Percentiles rank a stretch among this genome's conserved stretches.
Conservation (phyloP, 2,888 invertebrate species). For the Bellardia pandia region DNA sequence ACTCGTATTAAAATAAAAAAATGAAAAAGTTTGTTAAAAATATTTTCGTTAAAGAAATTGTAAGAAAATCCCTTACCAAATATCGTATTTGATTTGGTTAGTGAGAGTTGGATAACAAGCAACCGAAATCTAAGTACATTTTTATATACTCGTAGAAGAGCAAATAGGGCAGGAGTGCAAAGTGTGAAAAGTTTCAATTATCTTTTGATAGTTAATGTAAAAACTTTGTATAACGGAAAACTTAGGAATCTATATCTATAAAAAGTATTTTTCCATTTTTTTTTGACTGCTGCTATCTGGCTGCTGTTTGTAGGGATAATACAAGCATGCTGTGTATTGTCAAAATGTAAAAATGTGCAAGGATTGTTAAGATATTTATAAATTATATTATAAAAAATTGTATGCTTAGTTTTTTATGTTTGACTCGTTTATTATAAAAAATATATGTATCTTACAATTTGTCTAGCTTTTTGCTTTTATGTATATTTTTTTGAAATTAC, state of each 20-base stretch:
- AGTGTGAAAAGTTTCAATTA: constrained; percentile 40
- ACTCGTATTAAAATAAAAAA: background rate
- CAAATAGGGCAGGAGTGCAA: background rate
- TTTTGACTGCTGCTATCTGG: too few species aligned
- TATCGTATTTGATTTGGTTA: background rate
- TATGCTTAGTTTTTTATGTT: background rate
- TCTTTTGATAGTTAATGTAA: constrained; percentile 42
- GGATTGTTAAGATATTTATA: constrained; percentile 16
- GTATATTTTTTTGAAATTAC: background rate
- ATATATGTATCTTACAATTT: background rate
- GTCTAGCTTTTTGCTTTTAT: background rate
- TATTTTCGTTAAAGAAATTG: constrained; percentile 25
- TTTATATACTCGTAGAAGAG: background rate
- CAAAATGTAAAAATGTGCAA: constrained; percentile 2
- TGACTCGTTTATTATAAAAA: constrained; percentile 13
- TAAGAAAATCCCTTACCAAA: background rate
- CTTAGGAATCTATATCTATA: too few species aligned
- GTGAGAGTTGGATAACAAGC: background rate
- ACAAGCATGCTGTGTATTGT: background rate
- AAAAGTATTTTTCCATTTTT: too few species aligned
- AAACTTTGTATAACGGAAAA: constrained; percentile 34
- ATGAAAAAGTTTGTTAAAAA: background rate
- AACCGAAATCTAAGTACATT: background rate
- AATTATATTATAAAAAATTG: too few species aligned
- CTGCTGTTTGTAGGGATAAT: background rate